Evolutionary conservation across 2,797 vertebrate genomes (phyloP).

Genomic region (Eremophila alpestris): DNA sequence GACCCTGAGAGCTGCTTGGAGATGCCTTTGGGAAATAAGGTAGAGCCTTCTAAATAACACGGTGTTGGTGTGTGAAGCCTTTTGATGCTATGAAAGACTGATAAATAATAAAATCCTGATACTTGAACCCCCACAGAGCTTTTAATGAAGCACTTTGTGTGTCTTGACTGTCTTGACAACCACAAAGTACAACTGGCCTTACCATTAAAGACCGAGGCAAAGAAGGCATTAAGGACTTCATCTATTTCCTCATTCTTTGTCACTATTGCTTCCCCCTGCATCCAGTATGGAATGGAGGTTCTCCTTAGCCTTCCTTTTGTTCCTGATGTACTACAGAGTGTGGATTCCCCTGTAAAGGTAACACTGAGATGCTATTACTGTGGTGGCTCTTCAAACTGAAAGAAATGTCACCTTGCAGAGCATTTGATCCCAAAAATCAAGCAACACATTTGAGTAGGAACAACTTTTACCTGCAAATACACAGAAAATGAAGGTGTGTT

Average conservation of each 20-base stretch:
- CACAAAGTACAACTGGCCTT: background rate
- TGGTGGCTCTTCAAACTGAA: background rate
- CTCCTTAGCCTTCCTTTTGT: background rate
- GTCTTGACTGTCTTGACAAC: no score
- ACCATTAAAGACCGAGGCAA: background rate
- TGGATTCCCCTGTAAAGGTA: background rate
- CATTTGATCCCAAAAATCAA: background rate
- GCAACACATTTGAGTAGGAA: background rate
- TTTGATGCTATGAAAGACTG: no score
- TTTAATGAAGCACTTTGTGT: no score
- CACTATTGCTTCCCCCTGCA: background rate
- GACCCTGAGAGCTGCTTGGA: no score
- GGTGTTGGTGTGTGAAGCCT: no score
- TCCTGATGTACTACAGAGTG: background rate
- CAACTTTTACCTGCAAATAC: background rate
- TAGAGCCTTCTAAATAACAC: no score
- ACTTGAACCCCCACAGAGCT: no score
- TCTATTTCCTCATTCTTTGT: background rate
- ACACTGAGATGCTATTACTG: background rate
- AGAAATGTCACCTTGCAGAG: background rate
- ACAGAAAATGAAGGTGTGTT: background rate
- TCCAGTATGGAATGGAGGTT: background rate
- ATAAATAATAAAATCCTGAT: no score
- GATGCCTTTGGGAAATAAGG: no score
- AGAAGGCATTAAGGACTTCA: background rate